Conservation (phyloP, 2,113 vertebrate species). For the Oceanites oceanicus region DNA sequence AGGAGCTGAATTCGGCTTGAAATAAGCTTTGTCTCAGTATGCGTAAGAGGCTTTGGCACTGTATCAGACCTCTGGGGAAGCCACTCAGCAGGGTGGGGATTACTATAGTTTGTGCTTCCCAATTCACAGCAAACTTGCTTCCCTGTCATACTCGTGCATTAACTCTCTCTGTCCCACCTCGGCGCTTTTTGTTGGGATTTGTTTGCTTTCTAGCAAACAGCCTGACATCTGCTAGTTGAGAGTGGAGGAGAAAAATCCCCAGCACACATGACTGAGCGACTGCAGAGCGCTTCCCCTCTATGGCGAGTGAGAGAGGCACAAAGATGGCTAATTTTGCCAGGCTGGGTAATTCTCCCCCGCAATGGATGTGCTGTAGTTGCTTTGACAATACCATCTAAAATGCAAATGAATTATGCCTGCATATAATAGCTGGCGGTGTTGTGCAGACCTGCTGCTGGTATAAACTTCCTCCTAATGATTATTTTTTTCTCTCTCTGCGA, state of each 20-base stretch:
- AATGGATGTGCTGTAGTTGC: not conserved
- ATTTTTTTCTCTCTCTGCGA: not conserved
- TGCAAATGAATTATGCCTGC: slow-evolving; percentile 55
- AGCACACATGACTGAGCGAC: not conserved
- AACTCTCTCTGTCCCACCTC: slow-evolving; percentile 68
- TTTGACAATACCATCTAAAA: slow-evolving; percentile 56
- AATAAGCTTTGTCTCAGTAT: slow-evolving; percentile 82
- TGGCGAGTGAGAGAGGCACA: not conserved
- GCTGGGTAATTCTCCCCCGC: not conserved
- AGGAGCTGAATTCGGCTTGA: slow-evolving; percentile 73
- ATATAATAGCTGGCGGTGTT: not conserved
- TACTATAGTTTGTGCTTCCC: slow-evolving; percentile 77
- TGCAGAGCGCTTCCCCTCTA: not conserved
- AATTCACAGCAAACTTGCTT: slow-evolving; percentile 76
- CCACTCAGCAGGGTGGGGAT: slow-evolving; percentile 79
- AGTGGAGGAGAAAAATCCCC: not conserved
- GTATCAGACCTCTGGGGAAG: slow-evolving; percentile 82
- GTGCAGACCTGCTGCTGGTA: not conserved
- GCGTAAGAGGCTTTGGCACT: slow-evolving; percentile 77
- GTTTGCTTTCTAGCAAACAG: not conserved
- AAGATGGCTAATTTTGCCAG: slow-evolving; percentile 45
- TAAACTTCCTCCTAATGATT: slow-evolving; percentile 36
- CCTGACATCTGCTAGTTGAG: slow-evolving; percentile 4
- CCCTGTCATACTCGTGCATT: slow-evolving; percentile 59
- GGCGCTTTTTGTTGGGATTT: not conserved